Percentiles rank a stretch among this genome's conserved stretches.
Evolutionary conservation across 1,140 invertebrate genomes (phyloP).

Genomic region (Aporrectodea caliginosa): DNA sequence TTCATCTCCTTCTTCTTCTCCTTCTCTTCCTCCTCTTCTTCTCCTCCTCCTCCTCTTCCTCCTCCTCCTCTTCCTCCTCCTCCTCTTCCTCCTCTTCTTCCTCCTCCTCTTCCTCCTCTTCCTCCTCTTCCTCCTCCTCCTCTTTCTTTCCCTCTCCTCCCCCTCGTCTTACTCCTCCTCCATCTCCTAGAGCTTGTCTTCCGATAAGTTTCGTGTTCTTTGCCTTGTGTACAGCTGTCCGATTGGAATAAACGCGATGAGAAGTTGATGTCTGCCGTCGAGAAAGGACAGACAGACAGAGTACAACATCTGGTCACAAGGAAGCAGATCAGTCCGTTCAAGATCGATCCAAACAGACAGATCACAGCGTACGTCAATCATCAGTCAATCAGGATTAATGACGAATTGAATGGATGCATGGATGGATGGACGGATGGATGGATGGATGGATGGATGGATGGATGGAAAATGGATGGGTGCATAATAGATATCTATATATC

Average conservation of each 20-base stretch:
- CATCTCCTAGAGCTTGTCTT: neutral
- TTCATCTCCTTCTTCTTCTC: too few species aligned
- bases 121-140: slow-evolving; percentile 9
- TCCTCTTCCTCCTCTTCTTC: slow-evolving; percentile 10
- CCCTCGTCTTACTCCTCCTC: neutral
- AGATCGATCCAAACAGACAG: slow-evolving; percentile 45
- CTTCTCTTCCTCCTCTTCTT: too few species aligned
- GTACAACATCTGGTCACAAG: slow-evolving; percentile 42
- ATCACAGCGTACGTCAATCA: slow-evolving; percentile 43
- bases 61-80: slow-evolving; percentile 10
- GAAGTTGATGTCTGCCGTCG: slow-evolving; percentile 47
- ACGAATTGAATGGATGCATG: neutral
- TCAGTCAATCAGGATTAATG: neutral
- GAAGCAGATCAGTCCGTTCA: slow-evolving; percentile 45
- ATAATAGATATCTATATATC: too few species aligned
- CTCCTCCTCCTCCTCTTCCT: slow-evolving; percentile 10
- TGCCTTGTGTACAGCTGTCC: slow-evolving; percentile 38
- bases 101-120: slow-evolving; percentile 5
- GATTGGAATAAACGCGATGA: slow-evolving; percentile 54
- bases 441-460: too few species aligned
- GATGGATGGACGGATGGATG: too few species aligned
- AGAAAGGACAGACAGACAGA: slow-evolving; percentile 43
- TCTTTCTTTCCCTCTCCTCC: slow-evolving; percentile 4
- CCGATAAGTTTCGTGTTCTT: neutral
- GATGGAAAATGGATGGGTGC: too few species aligned